These are phyloP conservation scores for Eolophus roseicapilla DNA, from an alignment of 2,113 vertebrate species.

Conservation along the genomic window DNA sequence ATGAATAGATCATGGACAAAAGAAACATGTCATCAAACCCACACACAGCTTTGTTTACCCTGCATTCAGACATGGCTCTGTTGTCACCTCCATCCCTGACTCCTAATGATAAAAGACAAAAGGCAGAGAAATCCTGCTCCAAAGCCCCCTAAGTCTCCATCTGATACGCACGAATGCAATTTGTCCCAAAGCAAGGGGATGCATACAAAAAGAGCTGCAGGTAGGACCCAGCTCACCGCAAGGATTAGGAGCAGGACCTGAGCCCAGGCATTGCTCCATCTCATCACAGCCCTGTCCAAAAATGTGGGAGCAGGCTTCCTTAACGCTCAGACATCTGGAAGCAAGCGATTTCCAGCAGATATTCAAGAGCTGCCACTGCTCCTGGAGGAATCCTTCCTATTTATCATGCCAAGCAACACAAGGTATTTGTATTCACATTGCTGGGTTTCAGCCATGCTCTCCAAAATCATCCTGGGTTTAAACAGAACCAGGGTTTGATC, in stretches of 20 bases:
- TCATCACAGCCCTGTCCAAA: not conserved
- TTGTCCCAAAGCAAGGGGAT: conserved; percentile 3
- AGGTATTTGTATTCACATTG: not conserved
- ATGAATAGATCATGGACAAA: conserved; percentile 66
- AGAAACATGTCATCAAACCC: conserved; percentile 64
- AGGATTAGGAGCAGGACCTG: not conserved
- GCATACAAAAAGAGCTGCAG: conserved; percentile 10
- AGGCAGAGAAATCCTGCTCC: conserved; percentile 34
- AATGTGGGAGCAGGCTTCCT: not conserved
- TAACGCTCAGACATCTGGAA: not conserved
- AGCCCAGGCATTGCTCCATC: not conserved
- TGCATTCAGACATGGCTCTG: conserved; percentile 38
- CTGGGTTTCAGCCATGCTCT: not conserved
- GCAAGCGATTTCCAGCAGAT: not conserved
- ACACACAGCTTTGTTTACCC: conserved; percentile 54
- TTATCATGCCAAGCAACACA: not conserved
- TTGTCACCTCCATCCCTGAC: conserved; percentile 44
- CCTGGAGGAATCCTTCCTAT: not conserved
- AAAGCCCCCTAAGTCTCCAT: conserved; percentile 35
- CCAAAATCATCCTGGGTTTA: not conserved
- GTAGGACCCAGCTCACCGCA: not conserved
- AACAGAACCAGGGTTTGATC: not conserved
- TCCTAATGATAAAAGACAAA: conserved; percentile 60
- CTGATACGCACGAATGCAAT: conserved; percentile 20
- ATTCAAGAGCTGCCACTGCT: not conserved